These are phyloP conservation scores for Epizoanthus fatuus DNA, from an alignment of 92 coral and sea anemone species.

Conservation along the genomic window DNA sequence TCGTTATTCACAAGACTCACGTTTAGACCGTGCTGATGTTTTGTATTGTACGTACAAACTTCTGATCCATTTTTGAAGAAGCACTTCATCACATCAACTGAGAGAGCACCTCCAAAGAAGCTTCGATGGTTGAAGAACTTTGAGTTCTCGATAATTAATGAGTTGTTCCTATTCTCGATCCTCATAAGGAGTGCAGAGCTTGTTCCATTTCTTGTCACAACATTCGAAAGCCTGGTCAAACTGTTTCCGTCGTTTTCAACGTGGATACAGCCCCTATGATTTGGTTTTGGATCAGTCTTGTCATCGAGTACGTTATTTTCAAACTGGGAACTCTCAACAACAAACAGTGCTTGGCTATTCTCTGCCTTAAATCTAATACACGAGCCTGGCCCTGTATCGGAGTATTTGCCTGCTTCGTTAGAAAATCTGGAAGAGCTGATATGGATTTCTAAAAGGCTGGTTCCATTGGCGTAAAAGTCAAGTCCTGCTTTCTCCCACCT, in stretches of 20 bases:
- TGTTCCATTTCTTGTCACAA: constrained; percentile 12
- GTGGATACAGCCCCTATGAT: constrained; percentile 7
- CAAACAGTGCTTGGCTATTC: background rate
- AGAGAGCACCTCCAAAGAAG: constrained; percentile 14
- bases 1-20: background rate
- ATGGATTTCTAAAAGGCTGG: background rate
- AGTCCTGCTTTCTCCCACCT: constrained; percentile 15
- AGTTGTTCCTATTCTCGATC: constrained; percentile 2
- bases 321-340: constrained; percentile 14
- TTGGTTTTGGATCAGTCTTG: background rate
- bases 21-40: background rate
- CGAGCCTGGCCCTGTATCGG: background rate
- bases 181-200: constrained; percentile 20
- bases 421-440: background rate
- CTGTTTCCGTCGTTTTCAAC: constrained; percentile 28
- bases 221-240: background rate
- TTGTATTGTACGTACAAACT: background rate
- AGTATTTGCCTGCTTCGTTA: background rate
- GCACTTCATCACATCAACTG: constrained; percentile 3
- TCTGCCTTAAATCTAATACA: constrained; percentile 15
- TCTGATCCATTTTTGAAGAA: constrained; percentile 4
- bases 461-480: background rate
- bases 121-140: constrained; percentile 8
- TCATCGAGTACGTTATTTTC: background rate
- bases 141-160: constrained; percentile 1